These are phyloP conservation scores for Carollia perspicillata DNA, from an alignment of 2,113 vertebrate species.

Conservation along the genomic window DNA sequence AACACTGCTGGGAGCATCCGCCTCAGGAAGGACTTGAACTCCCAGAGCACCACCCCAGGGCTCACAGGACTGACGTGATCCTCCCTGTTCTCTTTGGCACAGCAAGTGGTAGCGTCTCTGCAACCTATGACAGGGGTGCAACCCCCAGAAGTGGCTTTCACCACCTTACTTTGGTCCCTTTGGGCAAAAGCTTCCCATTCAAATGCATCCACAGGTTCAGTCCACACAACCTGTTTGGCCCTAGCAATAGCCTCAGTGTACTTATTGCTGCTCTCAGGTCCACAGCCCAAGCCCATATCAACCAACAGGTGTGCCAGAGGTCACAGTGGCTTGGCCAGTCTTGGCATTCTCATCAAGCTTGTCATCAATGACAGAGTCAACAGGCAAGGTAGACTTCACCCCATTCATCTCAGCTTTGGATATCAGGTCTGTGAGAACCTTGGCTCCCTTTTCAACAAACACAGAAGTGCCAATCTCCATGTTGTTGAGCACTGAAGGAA, in stretches of 20 bases:
- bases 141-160: constrained; percentile 91
- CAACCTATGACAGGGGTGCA: constrained; percentile 97
- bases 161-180: constrained; percentile 77
- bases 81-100: constrained; percentile 96
- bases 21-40: constrained; percentile 97
- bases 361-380: constrained; percentile 95
- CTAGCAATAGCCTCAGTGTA: constrained; percentile 89
- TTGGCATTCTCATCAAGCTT: constrained; percentile 94
- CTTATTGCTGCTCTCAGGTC: constrained; percentile 91
- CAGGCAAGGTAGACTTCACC: constrained; percentile 93
- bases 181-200: constrained; percentile 94
- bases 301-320: constrained; percentile 90
- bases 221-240: constrained; percentile 97
- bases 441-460: constrained; percentile 92
- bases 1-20: constrained; percentile 92
- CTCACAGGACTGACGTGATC: constrained; percentile 98
- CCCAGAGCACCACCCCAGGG: constrained; percentile 97
- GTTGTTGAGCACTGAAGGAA: constrained; percentile 98
- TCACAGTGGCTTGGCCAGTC: constrained; percentile 88
- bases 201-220: constrained; percentile 95
- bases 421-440: constrained; percentile 97
- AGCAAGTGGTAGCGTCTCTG: constrained; percentile 97
- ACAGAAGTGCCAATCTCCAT: constrained; percentile 96
- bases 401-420: constrained; percentile 95
- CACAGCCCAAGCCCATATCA: constrained; percentile 97